phyloP scores from a whole-genome alignment of 2,113 vertebrate species.

The Crotalus viridis region DNA sequence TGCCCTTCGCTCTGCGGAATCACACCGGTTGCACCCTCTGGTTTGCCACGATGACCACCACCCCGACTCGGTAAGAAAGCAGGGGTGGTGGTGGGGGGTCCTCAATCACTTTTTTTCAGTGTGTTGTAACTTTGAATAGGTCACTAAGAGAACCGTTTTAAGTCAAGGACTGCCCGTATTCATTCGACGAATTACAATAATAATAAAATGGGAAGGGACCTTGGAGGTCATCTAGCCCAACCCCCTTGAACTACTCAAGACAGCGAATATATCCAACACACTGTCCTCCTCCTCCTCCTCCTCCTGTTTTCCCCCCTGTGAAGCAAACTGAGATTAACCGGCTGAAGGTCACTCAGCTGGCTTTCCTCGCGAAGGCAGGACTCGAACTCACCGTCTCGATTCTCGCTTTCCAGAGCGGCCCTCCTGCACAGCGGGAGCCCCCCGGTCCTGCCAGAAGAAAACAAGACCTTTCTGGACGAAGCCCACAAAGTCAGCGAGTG shows the following conservation, averaged over 20 bases:
- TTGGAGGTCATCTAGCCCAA: no score
- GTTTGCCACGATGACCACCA: conserved; percentile 95
- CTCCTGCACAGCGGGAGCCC: conserved; percentile 95
- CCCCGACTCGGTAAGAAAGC: conserved; percentile 86
- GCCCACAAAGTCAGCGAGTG: conserved; percentile 91
- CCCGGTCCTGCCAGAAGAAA: conserved; percentile 83
- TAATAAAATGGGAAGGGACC: no score
- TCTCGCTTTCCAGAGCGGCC: conserved; percentile 80
- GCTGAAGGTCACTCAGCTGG: no score
- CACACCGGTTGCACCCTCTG: conserved; percentile 94
- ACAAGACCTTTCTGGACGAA: conserved; percentile 79
- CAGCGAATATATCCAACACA: background rate
- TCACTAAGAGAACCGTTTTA: background rate
- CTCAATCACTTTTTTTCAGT: background rate
- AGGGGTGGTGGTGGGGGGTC: no score
- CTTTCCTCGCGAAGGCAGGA: background rate
- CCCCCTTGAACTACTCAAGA: background rate
- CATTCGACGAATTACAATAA: background rate
- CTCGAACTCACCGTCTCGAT: background rate
- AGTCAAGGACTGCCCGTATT: background rate
- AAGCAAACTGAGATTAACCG: background rate
- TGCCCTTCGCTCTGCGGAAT: conserved; percentile 92
- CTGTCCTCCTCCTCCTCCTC: no score
- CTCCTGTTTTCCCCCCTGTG: no score
- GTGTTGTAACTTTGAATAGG: no score